A percentile compares a stretch with the other conserved stretches of the same genome.
Conservation (phyloP, 2,888 invertebrate species). For the Leuctra nigra region DNA sequence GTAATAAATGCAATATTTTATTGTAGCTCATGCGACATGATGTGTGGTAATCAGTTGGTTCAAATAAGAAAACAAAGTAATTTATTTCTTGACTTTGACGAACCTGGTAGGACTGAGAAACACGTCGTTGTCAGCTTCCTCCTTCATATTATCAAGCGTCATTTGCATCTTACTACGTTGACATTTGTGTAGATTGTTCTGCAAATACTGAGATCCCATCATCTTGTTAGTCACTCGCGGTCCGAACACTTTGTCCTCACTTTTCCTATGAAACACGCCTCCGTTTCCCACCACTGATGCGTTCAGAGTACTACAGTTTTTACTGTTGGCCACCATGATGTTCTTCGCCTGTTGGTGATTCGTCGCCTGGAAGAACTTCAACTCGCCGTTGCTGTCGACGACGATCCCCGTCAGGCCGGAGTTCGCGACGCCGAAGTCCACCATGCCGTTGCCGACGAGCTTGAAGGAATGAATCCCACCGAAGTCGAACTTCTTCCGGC, state of each 20-base stretch:
- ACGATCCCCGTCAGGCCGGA: conserved; percentile 52
- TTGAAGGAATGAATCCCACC: conserved; percentile 48
- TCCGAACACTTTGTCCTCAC: conserved; percentile 14
- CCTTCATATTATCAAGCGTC: conserved; percentile 43
- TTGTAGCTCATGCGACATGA: too few species aligned
- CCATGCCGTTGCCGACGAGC: conserved; percentile 46
- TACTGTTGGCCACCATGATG: conserved; percentile 15
- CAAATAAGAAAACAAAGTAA: too few species aligned
- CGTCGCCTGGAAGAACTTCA: conserved; percentile 53
- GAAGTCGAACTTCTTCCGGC: conserved; percentile 30
- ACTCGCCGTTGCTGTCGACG: conserved; percentile 54
- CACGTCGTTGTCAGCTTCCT: conserved; percentile 62
- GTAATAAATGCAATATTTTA: too few species aligned
- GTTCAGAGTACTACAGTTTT: not conserved
- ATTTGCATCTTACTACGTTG: conserved; percentile 35
- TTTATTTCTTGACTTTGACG: not conserved
- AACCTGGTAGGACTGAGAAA: conserved; percentile 62
- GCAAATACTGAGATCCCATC: not conserved
- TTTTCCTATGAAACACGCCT: conserved; percentile 20
- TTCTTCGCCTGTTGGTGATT: conserved; percentile 30
- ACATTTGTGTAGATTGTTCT: conserved; percentile 5
- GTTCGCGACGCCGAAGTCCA: conserved; percentile 47
- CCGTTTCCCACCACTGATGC: conserved; percentile 5
- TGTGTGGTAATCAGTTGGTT: too few species aligned
- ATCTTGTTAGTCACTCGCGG: not conserved